Evolutionary conservation across 2,797 vertebrate genomes (phyloP).

Genomic region (Acanthurus lineatus): DNA sequence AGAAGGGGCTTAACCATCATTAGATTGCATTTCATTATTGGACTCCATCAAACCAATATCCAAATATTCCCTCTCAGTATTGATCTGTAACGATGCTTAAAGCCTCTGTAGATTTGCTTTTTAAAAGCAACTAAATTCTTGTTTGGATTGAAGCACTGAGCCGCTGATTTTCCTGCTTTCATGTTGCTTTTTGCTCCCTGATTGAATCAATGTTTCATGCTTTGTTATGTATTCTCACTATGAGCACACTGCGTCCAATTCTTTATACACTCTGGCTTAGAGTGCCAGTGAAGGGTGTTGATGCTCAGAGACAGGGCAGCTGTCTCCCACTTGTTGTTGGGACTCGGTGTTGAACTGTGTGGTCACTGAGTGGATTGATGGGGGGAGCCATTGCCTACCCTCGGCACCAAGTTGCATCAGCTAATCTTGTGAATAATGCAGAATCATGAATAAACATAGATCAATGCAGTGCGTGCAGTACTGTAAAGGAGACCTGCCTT

Average conservation of each 20-base stretch:
- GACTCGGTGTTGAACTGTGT: conserved; percentile 50
- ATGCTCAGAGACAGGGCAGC: conserved; percentile 56
- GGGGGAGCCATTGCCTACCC: conserved; percentile 67
- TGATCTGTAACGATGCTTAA: conserved; percentile 8
- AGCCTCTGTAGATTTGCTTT: conserved; percentile 20
- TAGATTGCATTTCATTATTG: too few relatives aligned
- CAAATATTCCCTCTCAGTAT: neutral
- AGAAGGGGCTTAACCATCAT: too few relatives aligned
- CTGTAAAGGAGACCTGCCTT: conserved; percentile 70
- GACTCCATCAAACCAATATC: neutral
- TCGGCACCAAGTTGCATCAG: conserved; percentile 80
- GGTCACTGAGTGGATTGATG: conserved; percentile 67
- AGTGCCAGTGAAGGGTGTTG: conserved; percentile 33
- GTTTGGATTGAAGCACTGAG: conserved; percentile 46
- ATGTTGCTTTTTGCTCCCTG: conserved; percentile 64
- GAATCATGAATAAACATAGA: conserved; percentile 81
- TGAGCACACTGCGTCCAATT: conserved; percentile 39
- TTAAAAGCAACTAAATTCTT: conserved; percentile 45
- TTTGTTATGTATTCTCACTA: conserved; percentile 67
- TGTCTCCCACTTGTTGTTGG: conserved; percentile 64
- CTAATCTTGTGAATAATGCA: conserved; percentile 82
- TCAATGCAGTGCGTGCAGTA: conserved; percentile 47
- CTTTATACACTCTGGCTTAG: conserved; percentile 15
- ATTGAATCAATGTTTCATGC: conserved; percentile 73
- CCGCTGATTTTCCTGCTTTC: conserved; percentile 61